Percentiles rank a stretch among this genome's conserved stretches.
These are phyloP conservation scores for Metallyticus violacea DNA, from an alignment of 2,888 invertebrate species.

Conservation along the genomic window DNA sequence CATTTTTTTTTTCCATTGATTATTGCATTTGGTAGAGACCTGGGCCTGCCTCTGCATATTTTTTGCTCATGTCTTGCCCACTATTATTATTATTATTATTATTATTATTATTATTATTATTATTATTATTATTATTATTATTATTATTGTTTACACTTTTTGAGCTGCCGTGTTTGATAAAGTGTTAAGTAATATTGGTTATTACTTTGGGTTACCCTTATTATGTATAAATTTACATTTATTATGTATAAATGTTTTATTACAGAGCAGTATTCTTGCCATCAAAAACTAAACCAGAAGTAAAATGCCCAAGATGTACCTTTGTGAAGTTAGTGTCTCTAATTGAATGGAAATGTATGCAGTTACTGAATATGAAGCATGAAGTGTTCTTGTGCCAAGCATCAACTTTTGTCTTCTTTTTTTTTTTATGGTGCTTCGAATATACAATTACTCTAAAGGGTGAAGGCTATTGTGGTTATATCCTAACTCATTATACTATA, in stretches of 20 bases:
- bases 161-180: neutral
- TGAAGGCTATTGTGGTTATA: too few species aligned
- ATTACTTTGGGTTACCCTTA: neutral
- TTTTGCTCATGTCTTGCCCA: too few species aligned
- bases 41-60: too few species aligned
- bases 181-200: neutral
- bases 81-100: too few species aligned
- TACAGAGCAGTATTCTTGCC: neutral
- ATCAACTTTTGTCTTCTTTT: neutral
- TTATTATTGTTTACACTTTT: neutral
- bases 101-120: too few species aligned
- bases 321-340: neutral
- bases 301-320: neutral
- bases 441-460: neutral
- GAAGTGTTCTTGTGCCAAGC: neutral
- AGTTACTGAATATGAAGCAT: neutral
- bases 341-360: neutral
- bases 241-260: neutral
- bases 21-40: too few species aligned
- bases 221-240: neutral
- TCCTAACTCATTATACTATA: too few species aligned
- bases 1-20: too few species aligned
- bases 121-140: too few species aligned
- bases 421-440: neutral
- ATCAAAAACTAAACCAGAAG: too few species aligned